Evolutionary conservation across 2,797 vertebrate genomes (phyloP).

Genomic region (Podargus strigoides): DNA sequence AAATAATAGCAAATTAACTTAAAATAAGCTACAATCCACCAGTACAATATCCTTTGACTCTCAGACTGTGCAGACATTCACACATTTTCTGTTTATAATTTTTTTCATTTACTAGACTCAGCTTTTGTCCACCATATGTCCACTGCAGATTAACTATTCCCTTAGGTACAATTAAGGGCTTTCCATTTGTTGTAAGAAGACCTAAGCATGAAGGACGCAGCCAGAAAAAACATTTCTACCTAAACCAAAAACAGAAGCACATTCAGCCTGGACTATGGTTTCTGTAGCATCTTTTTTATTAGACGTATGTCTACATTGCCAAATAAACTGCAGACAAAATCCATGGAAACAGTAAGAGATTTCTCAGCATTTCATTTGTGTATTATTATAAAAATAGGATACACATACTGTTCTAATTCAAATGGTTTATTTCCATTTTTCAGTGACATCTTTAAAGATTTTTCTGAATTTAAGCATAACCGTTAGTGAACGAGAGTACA

Average conservation of each 20-base stretch:
- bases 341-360: conserved; percentile 71
- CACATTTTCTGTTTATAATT: conserved; percentile 84
- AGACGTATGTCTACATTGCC: conserved; percentile 80
- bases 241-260: conserved; percentile 93
- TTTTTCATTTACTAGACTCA: conserved; percentile 81
- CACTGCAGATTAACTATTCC: conserved; percentile 89
- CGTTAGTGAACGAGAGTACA: neutral
- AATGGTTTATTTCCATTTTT: conserved; percentile 46
- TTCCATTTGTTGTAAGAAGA: conserved; percentile 98
- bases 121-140: conserved; percentile 95
- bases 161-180: conserved; percentile 89
- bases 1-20: conserved; percentile 38
- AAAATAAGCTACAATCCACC: conserved; percentile 43
- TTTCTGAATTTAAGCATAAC: conserved; percentile 4
- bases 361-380: conserved; percentile 49
- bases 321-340: conserved; percentile 82
- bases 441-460: neutral
- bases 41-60: conserved; percentile 40
- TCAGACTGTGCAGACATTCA: conserved; percentile 82
- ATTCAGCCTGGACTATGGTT: conserved; percentile 79
- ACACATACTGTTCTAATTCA: conserved; percentile 35
- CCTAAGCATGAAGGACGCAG: conserved; percentile 87
- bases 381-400: conserved; percentile 58
- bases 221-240: conserved; percentile 96
- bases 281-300: conserved; percentile 87